phyloP scores from a whole-genome alignment of 2,113 vertebrate species.

The Sinocyclocheilus rhinocerous region DNA sequence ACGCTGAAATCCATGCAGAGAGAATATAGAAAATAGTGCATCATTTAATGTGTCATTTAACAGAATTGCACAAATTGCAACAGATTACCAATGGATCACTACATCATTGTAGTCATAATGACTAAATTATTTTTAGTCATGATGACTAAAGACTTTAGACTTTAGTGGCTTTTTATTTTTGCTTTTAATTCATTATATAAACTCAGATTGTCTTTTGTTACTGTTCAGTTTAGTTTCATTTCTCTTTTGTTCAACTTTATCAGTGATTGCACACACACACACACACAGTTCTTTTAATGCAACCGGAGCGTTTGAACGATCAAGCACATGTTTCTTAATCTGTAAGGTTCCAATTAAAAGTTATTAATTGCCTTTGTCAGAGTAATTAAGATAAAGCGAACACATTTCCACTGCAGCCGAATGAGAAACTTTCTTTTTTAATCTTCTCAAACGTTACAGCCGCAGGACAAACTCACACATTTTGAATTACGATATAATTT shows the following conservation, averaged over 20 bases:
- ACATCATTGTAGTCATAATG: too few species aligned
- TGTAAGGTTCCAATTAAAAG: slow-evolving; percentile 4
- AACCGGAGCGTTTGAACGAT: not conserved
- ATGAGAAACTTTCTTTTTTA: not conserved
- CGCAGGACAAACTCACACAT: not conserved
- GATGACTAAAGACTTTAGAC: too few species aligned
- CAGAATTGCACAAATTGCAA: too few species aligned
- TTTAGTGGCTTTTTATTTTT: too few species aligned
- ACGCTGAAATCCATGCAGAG: not conserved
- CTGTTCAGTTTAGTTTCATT: too few species aligned
- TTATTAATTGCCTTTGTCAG: not conserved
- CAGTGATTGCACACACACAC: not conserved
- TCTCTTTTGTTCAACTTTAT: not conserved
- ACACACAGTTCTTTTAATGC: not conserved
- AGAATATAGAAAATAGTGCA: not conserved
- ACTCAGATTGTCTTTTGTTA: too few species aligned
- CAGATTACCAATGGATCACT: too few species aligned
- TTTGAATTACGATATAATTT: not conserved
- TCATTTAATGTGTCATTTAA: not conserved
- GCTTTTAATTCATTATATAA: not conserved
- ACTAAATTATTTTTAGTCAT: too few species aligned
- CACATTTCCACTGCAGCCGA: not conserved
- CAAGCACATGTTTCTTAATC: slow-evolving; percentile 8
- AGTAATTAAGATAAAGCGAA: slow-evolving; percentile 25
- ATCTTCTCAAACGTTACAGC: not conserved